Conservation (phyloP, 2,797 vertebrate species). For the Cyprinella venusta region DNA sequence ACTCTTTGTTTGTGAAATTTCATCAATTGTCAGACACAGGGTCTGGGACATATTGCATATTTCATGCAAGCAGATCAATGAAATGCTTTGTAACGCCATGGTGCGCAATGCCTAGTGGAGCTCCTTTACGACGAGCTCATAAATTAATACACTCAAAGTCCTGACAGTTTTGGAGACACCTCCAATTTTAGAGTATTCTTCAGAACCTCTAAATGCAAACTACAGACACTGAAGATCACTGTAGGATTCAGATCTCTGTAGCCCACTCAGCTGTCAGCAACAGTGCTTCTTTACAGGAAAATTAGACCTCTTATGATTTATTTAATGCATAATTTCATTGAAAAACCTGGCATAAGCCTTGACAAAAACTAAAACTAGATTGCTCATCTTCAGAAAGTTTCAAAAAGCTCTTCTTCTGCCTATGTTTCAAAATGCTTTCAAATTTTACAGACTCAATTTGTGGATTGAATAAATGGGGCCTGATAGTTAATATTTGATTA, state of each 20-base stretch:
- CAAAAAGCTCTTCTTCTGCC: conserved; percentile 26
- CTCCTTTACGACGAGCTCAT: conserved; percentile 27
- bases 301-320: conserved; percentile 38
- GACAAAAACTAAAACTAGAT: conserved; percentile 33
- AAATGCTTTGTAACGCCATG: conserved; percentile 18
- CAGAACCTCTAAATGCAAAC: conserved; percentile 16
- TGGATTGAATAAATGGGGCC: conserved; percentile 49
- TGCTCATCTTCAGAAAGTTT: conserved; percentile 44
- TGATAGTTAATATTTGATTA: conserved; percentile 56
- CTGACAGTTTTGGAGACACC: conserved; percentile 44
- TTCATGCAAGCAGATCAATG: conserved; percentile 43
- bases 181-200: conserved; percentile 10
- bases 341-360: conserved; percentile 19
- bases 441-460: conserved; percentile 46
- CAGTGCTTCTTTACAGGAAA: conserved; percentile 46
- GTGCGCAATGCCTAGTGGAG: conserved; percentile 19
- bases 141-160: conserved; percentile 30
- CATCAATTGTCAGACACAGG: conserved; percentile 43
- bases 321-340: conserved; percentile 13
- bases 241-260: conserved; percentile 9
- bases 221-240: conserved; percentile 4
- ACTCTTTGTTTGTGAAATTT: conserved; percentile 36
- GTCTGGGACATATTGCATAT: conserved; percentile 16
- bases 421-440: conserved; percentile 16
- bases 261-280: conserved; percentile 32